A percentile compares a stretch with the other conserved stretches of the same genome.
These are phyloP conservation scores for Megaustenia siamemsis DNA, from an alignment of 2,888 invertebrate genomes.

Conservation along the genomic window DNA sequence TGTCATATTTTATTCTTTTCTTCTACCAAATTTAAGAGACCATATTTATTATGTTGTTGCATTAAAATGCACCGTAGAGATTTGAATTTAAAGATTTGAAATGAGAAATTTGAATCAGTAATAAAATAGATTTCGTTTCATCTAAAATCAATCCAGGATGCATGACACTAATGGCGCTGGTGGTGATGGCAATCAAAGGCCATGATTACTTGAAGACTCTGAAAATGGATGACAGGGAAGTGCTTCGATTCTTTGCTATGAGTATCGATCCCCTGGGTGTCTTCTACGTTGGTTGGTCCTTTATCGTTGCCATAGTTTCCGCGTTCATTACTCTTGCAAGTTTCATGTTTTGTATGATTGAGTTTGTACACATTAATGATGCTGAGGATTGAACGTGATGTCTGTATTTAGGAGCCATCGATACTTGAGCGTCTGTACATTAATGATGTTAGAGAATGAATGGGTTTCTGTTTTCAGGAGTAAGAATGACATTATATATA, in stretches of 20 bases:
- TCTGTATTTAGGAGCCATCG: too few relatives aligned
- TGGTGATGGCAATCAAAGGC: slow-evolving; percentile 61
- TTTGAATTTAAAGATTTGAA: too few relatives aligned
- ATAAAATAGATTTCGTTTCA: too few relatives aligned
- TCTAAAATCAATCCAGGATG: slow-evolving; percentile 59
- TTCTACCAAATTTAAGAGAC: too few relatives aligned
- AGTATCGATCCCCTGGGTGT: slow-evolving; percentile 56
- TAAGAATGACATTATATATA: too few relatives aligned
- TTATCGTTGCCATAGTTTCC: slow-evolving; percentile 58
- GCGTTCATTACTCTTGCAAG: slow-evolving; percentile 59
- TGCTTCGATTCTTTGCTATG: slow-evolving; percentile 55
- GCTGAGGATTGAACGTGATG: slow-evolving; percentile 32
- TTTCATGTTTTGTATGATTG: slow-evolving; percentile 61
- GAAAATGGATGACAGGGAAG: slow-evolving; percentile 55
- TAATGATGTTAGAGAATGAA: too few relatives aligned
- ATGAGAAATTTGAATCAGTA: too few relatives aligned
- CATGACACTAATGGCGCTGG: slow-evolving; percentile 60
- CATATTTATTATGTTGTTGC: too few relatives aligned
- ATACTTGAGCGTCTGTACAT: too few relatives aligned
- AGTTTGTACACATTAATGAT: slow-evolving; percentile 58
- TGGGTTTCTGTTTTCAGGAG: too few relatives aligned
- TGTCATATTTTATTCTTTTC: too few relatives aligned
- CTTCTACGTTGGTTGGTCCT: slow-evolving; percentile 62
- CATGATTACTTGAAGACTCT: slow-evolving; percentile 58
- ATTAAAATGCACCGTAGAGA: too few relatives aligned